Base-by-base conservation (phyloP, 2,113 vertebrate species). In the Zapornia atra region DNA sequence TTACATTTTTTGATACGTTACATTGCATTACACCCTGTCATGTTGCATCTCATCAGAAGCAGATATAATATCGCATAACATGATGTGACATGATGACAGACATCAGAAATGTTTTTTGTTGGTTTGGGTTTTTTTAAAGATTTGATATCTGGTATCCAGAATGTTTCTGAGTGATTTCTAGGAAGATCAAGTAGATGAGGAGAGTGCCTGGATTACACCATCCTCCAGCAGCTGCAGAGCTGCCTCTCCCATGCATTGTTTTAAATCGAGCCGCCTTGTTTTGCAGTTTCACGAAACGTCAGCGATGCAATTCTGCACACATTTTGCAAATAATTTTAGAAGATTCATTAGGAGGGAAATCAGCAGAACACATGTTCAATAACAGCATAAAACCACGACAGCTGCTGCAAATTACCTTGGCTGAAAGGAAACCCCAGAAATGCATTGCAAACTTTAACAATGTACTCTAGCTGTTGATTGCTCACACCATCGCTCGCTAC, bases 1-100 rank as follows among this genome's bases (percentile, higher is more conserved):
- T 98, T 98, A 98, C 97, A 98, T 98, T 98, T 98, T 98, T 98
- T 98, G 97, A 98, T 98, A 98, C 25, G 92, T 98, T 98, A 97
- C 97, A 97, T 98, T 98, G 96, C 97, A 98, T 98, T 98, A 97
- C 95, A 80, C 96, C 97, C 96, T 98, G 98, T 98, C 98, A 97
- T 57, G 89, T 87, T 96, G 91, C 69, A 96, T 98, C 97, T 97
- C 85, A 90, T 98, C 98, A 95, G 85, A 66, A 79, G 82, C 64
- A 69, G 97, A 96, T 97, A 98, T 79, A 97, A 98, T 95, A 96
- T 97, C 6, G 90, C 79, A 92, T 97, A 98, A 98, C 96, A 15
- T 94, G 91, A 96, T 86, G 86, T 98, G 98, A 98, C 97, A 91
- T 68, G 88, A 90, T 97, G 96, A 96, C 97, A 98, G 95, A 94